phyloP scores from a whole-genome alignment of 2,888 invertebrate species.

The Apamea monoglypha region DNA sequence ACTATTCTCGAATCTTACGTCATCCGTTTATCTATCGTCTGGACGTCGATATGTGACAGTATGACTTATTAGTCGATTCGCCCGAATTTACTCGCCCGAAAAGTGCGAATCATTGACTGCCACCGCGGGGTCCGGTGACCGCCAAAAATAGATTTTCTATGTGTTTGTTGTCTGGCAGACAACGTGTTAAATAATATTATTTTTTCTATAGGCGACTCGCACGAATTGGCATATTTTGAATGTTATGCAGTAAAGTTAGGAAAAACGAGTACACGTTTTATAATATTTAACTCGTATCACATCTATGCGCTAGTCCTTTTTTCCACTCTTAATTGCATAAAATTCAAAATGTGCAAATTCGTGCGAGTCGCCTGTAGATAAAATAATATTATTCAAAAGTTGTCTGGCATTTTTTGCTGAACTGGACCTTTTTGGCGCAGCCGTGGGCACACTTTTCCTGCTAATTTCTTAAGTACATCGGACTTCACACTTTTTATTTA shows the following conservation, averaged over 20 bases:
- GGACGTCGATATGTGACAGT: slow-evolving; percentile 53
- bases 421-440: too few relatives aligned
- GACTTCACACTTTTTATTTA: too few relatives aligned
- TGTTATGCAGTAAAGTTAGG: neutral
- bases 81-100: neutral
- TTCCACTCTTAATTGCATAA: too few relatives aligned
- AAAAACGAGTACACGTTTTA: neutral
- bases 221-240: neutral
- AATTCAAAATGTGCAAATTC: neutral
- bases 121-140: too few relatives aligned
- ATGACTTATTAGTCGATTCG: neutral
- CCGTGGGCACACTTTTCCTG: too few relatives aligned
- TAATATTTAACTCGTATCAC: too few relatives aligned
- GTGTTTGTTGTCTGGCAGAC: too few relatives aligned
- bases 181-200: neutral
- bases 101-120: neutral
- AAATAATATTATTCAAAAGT: neutral
- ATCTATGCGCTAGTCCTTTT: too few relatives aligned
- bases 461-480: too few relatives aligned
- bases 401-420: too few relatives aligned
- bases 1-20: slow-evolving; percentile 41
- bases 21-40: slow-evolving; percentile 54
- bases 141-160: too few relatives aligned
- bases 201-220: neutral
- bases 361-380: neutral